Conservation (phyloP, 2,888 invertebrate species). For the Acrocera orbiculus region DNA sequence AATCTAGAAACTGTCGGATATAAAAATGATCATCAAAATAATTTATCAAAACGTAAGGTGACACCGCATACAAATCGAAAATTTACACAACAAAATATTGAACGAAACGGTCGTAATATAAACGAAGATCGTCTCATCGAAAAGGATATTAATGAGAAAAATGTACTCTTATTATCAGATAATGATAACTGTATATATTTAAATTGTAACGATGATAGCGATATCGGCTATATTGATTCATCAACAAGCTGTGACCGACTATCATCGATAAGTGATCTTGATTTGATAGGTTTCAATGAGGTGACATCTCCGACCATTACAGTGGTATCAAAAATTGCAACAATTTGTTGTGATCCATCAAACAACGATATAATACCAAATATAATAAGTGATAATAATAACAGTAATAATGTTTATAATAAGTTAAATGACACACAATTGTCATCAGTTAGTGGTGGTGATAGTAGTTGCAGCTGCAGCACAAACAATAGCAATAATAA, state of each 20-base stretch:
- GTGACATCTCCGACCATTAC: neutral
- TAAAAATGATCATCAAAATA: too few relatives aligned
- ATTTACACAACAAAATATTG: too few relatives aligned
- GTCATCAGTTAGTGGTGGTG: too few relatives aligned
- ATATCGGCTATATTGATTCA: conserved; percentile 13
- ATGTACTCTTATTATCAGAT: too few relatives aligned
- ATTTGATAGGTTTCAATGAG: too few relatives aligned
- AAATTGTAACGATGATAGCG: conserved; percentile 9
- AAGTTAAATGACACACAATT: neutral
- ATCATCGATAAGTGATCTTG: conserved; percentile 11
- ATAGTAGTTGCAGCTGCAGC: conserved; percentile 5
- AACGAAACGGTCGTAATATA: conserved; percentile 5
- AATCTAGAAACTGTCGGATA: too few relatives aligned
- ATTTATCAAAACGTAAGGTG: too few relatives aligned
- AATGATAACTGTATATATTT: too few relatives aligned
- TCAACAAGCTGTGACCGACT: conserved; percentile 6
- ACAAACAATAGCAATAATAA: conserved; percentile 9
- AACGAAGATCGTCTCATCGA: conserved; percentile 10
- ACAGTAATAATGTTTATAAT: neutral
- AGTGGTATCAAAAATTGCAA: neutral
- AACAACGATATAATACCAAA: conserved; percentile 7
- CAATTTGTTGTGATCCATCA: conserved; percentile 6
- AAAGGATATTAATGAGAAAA: too few relatives aligned
- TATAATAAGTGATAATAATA: neutral
- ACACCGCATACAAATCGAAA: too few relatives aligned